These are phyloP conservation scores for Brienomyrus longianalis DNA, from an alignment of 2,113 vertebrate genomes.

Conservation along the genomic window DNA sequence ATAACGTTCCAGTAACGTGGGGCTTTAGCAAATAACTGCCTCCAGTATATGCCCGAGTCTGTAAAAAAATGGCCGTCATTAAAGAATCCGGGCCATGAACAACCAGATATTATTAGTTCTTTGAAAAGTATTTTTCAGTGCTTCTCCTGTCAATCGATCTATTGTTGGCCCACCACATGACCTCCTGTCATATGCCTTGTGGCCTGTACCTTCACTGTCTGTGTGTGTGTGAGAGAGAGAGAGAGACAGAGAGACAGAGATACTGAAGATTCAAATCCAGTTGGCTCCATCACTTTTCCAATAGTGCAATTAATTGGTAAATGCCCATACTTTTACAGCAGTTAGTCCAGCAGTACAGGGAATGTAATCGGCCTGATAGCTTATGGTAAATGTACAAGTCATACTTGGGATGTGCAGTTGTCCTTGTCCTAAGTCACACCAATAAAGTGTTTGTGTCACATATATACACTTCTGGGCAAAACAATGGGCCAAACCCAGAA, in stretches of 20 bases:
- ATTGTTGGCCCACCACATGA: conserved; percentile 46
- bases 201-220: not conserved
- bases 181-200: conserved; percentile 32
- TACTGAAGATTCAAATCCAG: not conserved
- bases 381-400: not conserved
- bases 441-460: too few species aligned
- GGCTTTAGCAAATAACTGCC: not conserved
- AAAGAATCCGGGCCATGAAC: conserved; percentile 30
- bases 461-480: too few species aligned
- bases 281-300: not conserved
- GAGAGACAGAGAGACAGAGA: not conserved
- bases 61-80: not conserved
- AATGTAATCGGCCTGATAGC: not conserved
- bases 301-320: not conserved
- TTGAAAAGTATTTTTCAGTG: conserved; percentile 45
- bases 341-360: not conserved
- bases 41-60: not conserved
- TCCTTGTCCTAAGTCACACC: not conserved
- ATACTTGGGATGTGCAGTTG: not conserved
- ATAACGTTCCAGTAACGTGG: too few species aligned
- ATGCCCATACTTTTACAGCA: not conserved
- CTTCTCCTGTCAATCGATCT: conserved; percentile 42
- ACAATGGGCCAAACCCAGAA: too few species aligned
- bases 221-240: not conserved
- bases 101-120: conserved; percentile 36